These are phyloP conservation scores for Neosilurus hyrtlii DNA, from an alignment of 2,797 vertebrate genomes.

Conservation along the genomic window DNA sequence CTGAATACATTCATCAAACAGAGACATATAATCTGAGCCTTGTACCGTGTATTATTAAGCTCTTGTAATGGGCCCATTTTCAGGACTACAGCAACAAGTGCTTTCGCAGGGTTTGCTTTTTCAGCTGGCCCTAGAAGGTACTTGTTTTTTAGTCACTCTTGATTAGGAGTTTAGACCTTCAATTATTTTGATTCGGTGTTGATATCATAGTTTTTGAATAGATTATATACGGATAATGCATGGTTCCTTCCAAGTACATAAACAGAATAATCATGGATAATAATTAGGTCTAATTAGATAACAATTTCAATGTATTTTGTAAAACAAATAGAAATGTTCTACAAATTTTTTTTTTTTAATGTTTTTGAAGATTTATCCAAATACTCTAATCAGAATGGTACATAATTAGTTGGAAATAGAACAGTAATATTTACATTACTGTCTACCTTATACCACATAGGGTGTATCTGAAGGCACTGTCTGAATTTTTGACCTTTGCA, in stretches of 20 bases:
- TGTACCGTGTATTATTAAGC: conserved; percentile 8
- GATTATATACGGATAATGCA: not conserved
- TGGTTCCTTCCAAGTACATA: too few relatives aligned
- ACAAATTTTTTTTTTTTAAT: not conserved
- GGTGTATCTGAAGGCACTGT: not conserved
- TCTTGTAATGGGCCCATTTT: not conserved
- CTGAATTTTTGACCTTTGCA: conserved; percentile 1
- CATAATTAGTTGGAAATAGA: not conserved
- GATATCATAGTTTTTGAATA: not conserved
- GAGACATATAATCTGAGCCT: not conserved
- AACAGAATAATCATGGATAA: not conserved
- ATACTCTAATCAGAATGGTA: too few relatives aligned
- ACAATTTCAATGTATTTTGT: not conserved
- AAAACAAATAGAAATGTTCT: not conserved
- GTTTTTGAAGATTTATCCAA: not conserved
- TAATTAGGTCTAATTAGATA: not conserved
- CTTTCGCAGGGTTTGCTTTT: not conserved
- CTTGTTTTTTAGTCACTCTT: not conserved
- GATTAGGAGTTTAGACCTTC: not conserved
- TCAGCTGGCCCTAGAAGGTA: not conserved
- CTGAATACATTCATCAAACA: conserved; percentile 4
- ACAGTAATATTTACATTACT: not conserved
- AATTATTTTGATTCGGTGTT: not conserved
- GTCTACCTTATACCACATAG: not conserved
- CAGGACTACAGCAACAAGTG: not conserved